Evolutionary conservation across 2,797 vertebrate genomes (phyloP), one percentile per base, ranked within the genome.

Genomic region (Gymnoscopelus microlampas): DNA sequence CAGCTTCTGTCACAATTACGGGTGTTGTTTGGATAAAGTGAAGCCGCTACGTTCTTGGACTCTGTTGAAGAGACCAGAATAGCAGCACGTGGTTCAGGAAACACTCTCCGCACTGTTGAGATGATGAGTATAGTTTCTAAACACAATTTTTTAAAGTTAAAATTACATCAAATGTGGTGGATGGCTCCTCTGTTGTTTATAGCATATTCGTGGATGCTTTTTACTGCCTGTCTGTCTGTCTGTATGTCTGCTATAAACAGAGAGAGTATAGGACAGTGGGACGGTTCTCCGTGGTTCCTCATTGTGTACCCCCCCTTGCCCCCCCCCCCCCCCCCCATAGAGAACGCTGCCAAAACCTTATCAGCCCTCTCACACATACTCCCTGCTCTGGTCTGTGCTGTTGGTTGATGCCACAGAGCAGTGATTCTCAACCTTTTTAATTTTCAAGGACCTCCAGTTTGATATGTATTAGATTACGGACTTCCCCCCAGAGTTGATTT

Each of bases 1-100:
- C 74, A 61, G 64, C 66, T 73, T 73, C 58, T 78, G 51, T 74
- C 49, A 63, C 23, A 63, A 68, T 79, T 71, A 63, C 77, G 69
- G 47, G 15, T 76, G 62, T 51, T 71, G 66, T 50, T 65, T 50
- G 9, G 66, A 47, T 60, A 19, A 19, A 57, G 49, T 49, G 61
- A 65, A 68, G 15, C 66, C 71, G 7, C 72, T 69, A 24, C 73
- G 70, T n/a, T 60, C 70, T 51, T 3, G 57, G 35, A 74, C 59
- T 81, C 74, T 69, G 60, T 10, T 3, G 39, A 8, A 10, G 39
- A 44, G 39, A 64, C 67, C 60, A 71, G 63, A 62, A 57, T 51
- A n/a, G 63, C 68, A 63, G 24, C 9, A 2, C 67, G 67, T 66
- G 67, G 39, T 23, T 79, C 48, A 78, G 61, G 55, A 80, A 44